Evolutionary conservation across 2,888 invertebrate species (phyloP).

Genomic region (Pollenia angustigena): DNA sequence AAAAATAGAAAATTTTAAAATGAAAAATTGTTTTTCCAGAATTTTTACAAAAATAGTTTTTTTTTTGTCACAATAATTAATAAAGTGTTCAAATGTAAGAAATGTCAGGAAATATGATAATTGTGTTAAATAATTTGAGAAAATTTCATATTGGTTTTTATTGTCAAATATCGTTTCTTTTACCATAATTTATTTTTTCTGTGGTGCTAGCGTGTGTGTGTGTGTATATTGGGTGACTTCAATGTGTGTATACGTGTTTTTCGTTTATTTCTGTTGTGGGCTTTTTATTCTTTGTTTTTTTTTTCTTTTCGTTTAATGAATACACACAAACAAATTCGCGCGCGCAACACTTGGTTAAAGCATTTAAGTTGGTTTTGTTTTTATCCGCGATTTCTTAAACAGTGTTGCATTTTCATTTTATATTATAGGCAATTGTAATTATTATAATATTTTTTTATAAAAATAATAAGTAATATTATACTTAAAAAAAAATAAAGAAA

Average conservation of each 20-base stretch:
- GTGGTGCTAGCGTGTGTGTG: not conserved
- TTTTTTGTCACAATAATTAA: not conserved
- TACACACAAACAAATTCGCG: constrained; percentile 29
- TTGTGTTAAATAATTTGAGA: no score
- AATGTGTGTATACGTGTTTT: constrained; percentile 69
- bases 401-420: constrained; percentile 5
- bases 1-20: constrained; percentile 41
- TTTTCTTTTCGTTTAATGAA: constrained; percentile 10
- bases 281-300: constrained; percentile 26
- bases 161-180: constrained; percentile 20
- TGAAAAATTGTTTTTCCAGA: constrained; percentile 35
- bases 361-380: constrained; percentile 41
- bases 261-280: constrained; percentile 47
- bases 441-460: no score
- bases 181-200: constrained; percentile 32
- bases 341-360: constrained; percentile 45
- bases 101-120: no score
- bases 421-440: no score
- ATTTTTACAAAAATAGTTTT: not conserved
- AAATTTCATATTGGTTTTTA: no score
- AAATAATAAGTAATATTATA: no score
- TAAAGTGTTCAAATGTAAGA: no score
- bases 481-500: no score
- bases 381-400: constrained; percentile 46
- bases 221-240: constrained; percentile 46